Evolutionary conservation across 2,797 vertebrate genomes (phyloP).

Genomic region (Malurus leucopterus): DNA sequence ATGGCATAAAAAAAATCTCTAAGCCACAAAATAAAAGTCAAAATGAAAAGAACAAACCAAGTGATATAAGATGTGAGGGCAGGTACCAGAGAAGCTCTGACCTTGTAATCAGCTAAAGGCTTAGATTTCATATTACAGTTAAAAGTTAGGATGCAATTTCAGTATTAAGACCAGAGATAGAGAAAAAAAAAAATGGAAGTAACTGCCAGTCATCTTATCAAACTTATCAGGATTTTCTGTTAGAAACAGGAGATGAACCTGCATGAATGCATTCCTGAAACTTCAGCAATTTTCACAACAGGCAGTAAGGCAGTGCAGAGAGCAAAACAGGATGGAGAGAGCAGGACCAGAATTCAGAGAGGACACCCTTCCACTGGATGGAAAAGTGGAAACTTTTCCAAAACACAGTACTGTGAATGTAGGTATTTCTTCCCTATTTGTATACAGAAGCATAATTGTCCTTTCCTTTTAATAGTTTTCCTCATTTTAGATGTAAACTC

Average conservation of each 20-base stretch:
- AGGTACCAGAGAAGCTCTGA: neutral
- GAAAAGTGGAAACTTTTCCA: neutral
- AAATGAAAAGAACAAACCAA: neutral
- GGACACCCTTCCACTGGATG: neutral
- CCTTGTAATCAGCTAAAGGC: neutral
- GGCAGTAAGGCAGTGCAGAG: neutral
- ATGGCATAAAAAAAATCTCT: neutral
- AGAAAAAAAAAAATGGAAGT: neutral
- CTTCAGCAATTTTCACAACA: neutral
- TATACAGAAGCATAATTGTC: neutral
- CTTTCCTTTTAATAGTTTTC: neutral
- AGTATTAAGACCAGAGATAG: neutral
- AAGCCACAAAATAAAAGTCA: neutral
- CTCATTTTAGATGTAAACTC: neutral
- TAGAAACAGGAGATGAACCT: neutral
- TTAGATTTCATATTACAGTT: neutral
- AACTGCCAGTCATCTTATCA: neutral
- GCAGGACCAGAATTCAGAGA: accelerated
- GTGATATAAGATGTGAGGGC: neutral
- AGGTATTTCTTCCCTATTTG: neutral
- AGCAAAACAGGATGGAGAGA: neutral
- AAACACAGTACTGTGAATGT: neutral
- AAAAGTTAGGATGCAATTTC: neutral
- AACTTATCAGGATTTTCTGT: neutral
- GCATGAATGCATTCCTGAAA: neutral